Evolutionary conservation across 2,113 vertebrate genomes (phyloP).

Genomic region (Takifugu flavidus): DNA sequence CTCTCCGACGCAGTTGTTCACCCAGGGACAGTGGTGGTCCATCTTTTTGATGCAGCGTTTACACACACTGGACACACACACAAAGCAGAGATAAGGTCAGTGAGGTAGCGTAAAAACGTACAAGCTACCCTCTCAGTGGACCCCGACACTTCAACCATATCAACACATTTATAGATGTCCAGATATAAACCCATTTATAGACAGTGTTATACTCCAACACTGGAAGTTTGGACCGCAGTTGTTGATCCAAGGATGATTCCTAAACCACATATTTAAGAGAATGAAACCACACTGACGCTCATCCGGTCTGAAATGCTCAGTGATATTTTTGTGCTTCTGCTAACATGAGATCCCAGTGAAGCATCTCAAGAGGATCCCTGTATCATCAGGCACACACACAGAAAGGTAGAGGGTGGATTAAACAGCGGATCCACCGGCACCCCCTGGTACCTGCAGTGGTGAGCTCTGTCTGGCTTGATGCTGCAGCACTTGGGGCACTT

Average conservation of each 20-base stretch:
- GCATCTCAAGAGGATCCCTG: slow-evolving; percentile 16
- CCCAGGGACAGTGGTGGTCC: slow-evolving; percentile 99
- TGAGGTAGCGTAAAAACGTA: neutral
- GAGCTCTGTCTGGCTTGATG: slow-evolving; percentile 96
- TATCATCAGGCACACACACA: slow-evolving; percentile 9
- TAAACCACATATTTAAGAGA: neutral
- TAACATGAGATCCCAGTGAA: slow-evolving; percentile 26
- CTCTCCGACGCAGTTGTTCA: slow-evolving; percentile 98
- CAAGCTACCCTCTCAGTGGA: neutral
- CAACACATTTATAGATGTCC: neutral
- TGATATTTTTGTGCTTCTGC: slow-evolving; percentile 49
- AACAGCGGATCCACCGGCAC: neutral
- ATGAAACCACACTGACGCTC: neutral
- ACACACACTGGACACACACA: slow-evolving; percentile 82
- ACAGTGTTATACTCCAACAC: too few relatives aligned
- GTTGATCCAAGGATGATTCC: slow-evolving; percentile 16
- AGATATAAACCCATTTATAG: too few relatives aligned
- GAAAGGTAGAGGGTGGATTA: neutral
- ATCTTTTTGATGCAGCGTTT: slow-evolving; percentile 99
- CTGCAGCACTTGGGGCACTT: slow-evolving; percentile 99
- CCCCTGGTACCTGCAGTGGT: slow-evolving; percentile 90
- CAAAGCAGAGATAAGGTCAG: neutral
- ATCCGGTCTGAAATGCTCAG: slow-evolving; percentile 1
- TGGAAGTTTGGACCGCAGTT: too few relatives aligned
- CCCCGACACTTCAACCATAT: neutral